These are phyloP conservation scores for Eueides isabella DNA, from an alignment of 1,140 invertebrate species.

Conservation along the genomic window DNA sequence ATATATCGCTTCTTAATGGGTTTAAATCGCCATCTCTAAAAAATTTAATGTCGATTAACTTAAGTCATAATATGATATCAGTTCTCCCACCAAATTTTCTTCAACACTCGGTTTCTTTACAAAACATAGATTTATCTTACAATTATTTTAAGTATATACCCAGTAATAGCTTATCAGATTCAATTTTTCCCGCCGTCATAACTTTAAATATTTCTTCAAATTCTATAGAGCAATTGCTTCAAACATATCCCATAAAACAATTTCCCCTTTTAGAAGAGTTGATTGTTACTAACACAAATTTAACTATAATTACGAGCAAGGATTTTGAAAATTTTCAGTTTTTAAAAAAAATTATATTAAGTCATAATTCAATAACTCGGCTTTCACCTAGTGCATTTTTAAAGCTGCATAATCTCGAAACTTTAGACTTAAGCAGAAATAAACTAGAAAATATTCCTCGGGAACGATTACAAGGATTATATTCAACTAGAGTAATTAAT, in stretches of 20 bases:
- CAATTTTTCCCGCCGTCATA: conserved; percentile 87
- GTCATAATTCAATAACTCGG: conserved; percentile 89
- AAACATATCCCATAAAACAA: conserved; percentile 84
- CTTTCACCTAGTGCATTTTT: conserved; percentile 93
- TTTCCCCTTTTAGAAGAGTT: conserved; percentile 91
- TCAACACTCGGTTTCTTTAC: conserved; percentile 86
- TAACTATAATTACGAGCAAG: conserved; percentile 92
- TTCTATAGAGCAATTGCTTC: conserved; percentile 85
- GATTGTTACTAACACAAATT: conserved; percentile 91
- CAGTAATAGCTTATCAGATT: conserved; percentile 88
- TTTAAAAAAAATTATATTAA: conserved; percentile 88
- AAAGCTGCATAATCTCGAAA: conserved; percentile 88
- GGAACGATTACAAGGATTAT: conserved; percentile 91
- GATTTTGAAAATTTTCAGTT: conserved; percentile 94
- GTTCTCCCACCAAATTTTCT: conserved; percentile 93
- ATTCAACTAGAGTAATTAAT: conserved; percentile 88
- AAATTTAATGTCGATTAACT: conserved; percentile 87
- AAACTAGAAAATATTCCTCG: conserved; percentile 92
- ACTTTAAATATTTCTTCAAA: conserved; percentile 93
- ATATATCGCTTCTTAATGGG: conserved; percentile 89
- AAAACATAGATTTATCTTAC: conserved; percentile 89
- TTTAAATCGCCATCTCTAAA: conserved; percentile 89
- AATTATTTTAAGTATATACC: conserved; percentile 93
- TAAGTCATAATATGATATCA: conserved; percentile 89
- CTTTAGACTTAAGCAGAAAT: conserved; percentile 92